phyloP scores from a whole-genome alignment of 2,113 vertebrate species.

The Onychostruthus taczanowskii region DNA sequence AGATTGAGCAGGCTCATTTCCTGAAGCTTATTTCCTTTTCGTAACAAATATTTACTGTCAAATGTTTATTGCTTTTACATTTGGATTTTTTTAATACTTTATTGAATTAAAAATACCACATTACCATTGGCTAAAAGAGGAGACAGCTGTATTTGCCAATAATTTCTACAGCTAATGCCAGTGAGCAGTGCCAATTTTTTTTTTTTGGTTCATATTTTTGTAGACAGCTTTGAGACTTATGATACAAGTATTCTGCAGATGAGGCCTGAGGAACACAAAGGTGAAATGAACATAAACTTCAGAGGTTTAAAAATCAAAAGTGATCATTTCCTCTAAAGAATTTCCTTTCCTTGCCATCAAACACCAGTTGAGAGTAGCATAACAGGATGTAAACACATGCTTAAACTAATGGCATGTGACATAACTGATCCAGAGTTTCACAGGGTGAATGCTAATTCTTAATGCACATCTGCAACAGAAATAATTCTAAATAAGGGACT shows the following conservation, averaged over 20 bases:
- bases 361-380: background rate
- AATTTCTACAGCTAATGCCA: conserved; percentile 73
- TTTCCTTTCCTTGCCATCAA: background rate
- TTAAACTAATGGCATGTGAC: background rate
- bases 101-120: conserved; percentile 79
- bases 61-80: conserved; percentile 73
- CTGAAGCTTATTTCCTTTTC: conserved; percentile 65
- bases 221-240: conserved; percentile 64
- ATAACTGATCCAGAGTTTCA: background rate
- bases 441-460: background rate
- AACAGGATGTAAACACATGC: conserved; percentile 5
- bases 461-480: background rate
- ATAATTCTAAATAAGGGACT: background rate
- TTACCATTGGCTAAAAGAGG: conserved; percentile 76
- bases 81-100: conserved; percentile 73
- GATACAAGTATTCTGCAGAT: conserved; percentile 62
- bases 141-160: conserved; percentile 75
- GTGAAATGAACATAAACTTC: background rate
- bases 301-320: conserved; percentile 22
- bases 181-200: conserved; percentile 65
- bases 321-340: background rate
- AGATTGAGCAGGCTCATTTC: conserved; percentile 64
- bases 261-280: conserved; percentile 45
- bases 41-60: conserved; percentile 76
- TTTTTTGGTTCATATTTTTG: conserved; percentile 72